Base-by-base conservation (phyloP, 2,797 vertebrate species). In the Scolopax rusticola region DNA sequence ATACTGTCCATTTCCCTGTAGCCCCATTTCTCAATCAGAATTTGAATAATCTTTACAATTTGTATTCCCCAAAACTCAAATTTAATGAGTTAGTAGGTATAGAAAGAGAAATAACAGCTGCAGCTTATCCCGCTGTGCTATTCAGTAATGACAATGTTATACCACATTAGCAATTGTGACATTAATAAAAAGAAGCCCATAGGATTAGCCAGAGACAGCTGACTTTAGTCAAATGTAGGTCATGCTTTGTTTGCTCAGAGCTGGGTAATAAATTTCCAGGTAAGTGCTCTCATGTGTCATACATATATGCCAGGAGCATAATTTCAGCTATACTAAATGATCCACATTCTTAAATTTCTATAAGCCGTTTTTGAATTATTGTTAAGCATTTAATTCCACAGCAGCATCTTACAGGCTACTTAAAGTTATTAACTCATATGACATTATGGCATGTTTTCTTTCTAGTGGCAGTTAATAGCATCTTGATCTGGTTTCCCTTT, bases 191-290 rank as follows among this genome's bases (percentile, higher is more conserved):
- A 98, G 97, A 97, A 98, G 94, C 98, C 98, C 98, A 97, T 92
- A 98, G 98, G 98, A 98, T 98, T 98, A 98, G 94, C 97, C 95
- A 96, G 96, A 97, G 97, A 98, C 98, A 98, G 98, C 97, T 98
- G 98, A 98, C 98, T 98, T 98, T 98, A 98, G 97, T 98, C 97
- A 98, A 98, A 98, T 98, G 98, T 98, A 98, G 98, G 98, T 98
- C 98, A 98, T 97, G 97, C 97, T 98, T 98, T 98, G 98, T 98
- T 98, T 98, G 97, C 97, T 98, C 97, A 97, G 97, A 98, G 97
- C 95, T 93, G 96, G 91, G 96, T 97, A 98, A 98, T 98, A 98
- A 98, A 98, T 98, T 98, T 97, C 97, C 98, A 98, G 97, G 98
- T 98, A 98, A 98, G 98, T 98, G 97, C 97, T 98, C 98, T 98